A percentile compares a stretch with the other conserved stretches of the same genome.
These are phyloP conservation scores for Brachionus angularis DNA, from an alignment of 1,140 invertebrate species.

Conservation along the genomic window DNA sequence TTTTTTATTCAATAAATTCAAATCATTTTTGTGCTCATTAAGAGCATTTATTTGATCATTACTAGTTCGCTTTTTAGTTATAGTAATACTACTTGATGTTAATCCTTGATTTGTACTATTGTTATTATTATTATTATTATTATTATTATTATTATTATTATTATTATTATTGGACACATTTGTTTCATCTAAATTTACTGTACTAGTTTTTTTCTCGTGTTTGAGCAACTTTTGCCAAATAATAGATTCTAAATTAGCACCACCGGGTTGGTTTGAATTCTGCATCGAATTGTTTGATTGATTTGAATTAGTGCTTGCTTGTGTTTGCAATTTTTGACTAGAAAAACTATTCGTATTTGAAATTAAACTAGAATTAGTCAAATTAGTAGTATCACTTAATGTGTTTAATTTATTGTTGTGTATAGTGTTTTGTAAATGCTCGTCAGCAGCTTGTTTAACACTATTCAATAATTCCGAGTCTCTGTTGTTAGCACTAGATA, in stretches of 20 bases:
- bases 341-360: not conserved
- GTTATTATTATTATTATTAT: no score
- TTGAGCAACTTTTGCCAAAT: constrained; percentile 32
- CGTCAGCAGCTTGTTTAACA: constrained; percentile 25
- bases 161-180: no score
- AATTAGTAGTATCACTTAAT: not conserved
- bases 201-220: constrained; percentile 2
- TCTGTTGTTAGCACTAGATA: not conserved
- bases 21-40: not conserved
- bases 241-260: not conserved
- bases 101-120: no score
- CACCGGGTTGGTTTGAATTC: not conserved
- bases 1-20: no score
- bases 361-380: not conserved
- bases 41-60: no score
- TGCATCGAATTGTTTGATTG: not conserved
- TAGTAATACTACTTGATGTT: not conserved
- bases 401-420: not conserved
- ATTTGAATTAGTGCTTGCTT: not conserved
- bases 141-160: no score
- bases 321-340: not conserved
- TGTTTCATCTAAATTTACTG: no score
- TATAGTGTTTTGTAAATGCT: no score
- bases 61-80: not conserved
- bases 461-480: constrained; percentile 26